Evolutionary conservation across 1,140 invertebrate genomes (phyloP), one percentile per base, ranked within the genome.

Genomic region (Pseudomyrmex cubaensis): DNA sequence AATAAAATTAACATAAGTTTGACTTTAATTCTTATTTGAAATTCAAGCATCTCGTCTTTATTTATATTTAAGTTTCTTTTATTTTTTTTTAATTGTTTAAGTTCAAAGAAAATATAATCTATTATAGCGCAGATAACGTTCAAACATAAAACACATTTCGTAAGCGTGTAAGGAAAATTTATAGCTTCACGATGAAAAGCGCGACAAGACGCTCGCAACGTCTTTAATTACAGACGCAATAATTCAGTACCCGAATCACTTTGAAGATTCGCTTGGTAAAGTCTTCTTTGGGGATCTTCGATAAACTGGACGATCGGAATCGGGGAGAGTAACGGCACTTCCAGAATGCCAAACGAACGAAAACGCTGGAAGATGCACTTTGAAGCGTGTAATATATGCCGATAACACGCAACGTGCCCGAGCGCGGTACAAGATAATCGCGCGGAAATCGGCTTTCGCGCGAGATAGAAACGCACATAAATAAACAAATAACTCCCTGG

Each of bases 301-400:
- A 78, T 35, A 50, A 70, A 22, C 57, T 15, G 57, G 57, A 74
- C 80, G 59, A 82, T 82, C 72, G 7, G 59, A 75, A 75, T 82
- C 69, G 48, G 80, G 25, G 52, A 76, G n/a, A 82, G 46, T 82
- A 82, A 74, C 69, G 72, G 72, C 70, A 82, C 80, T 82, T 82
- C 59, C 72, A 76, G 46, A 15, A 15, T 57, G 12, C 70, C 57
- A 44, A 66, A 64, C 70, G 46, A 59, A 59, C 63, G 54, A 61
- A 59, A 69, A 72, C 67, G 66, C 76, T 54, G 12, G 20, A 48
- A 66, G 48, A 63, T 25, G 70, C 62, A 56, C 20, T 46, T 74
- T 59, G 72, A 35, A 76, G 48, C 70, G 57, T 73, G 70, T 74
- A 82, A 82, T 82, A 82, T 74, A 82, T 74, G 67, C 78, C 78